Base-by-base conservation (phyloP, 2,113 vertebrate genomes). In the Chloropsis hardwickii region DNA sequence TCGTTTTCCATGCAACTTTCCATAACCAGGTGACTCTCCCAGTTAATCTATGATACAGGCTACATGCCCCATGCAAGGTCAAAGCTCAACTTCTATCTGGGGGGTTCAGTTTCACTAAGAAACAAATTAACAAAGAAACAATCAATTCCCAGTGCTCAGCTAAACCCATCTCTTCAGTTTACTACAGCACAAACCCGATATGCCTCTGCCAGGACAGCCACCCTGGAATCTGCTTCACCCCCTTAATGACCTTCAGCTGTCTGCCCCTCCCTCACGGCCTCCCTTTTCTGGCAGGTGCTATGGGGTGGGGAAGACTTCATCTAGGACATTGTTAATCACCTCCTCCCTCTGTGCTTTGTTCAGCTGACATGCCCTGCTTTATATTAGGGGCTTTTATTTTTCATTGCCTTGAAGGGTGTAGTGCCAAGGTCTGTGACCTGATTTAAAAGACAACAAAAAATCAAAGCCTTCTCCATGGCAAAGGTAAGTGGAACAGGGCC, bases 211-310 rank as follows among this genome's bases (percentile, higher is more conserved):
- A 93, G 94, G 53, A 66, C 45, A 94, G 60, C n/a, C 48, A 81
- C 83, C 60, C 58, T 40, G 51, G 62, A 87, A 83, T 93, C 50
- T 88, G 51, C 73, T 94, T 92, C 71, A 48, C 80, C 28, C 33
- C 83, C 65, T 58, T 96, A 95, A 97, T 92, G 80, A 88, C 78
- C 80, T 96, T 88, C 97, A 96, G 81, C 93, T 97, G 95, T 56
- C 27, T 20, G 33, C 45, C 78, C 33, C 72, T 92, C 81, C 84
- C 79, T 70, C 66, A 31, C 37, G 48, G 70, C 60, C 35, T 58
- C 31, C 11, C 6, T 10, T 64, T 92, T 50, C 91, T 95, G 91
- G 91, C 95, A 95, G 81, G 87, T 90, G 89, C 58, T 93, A 23
- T 37, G 12, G 81, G 94, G 88, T 78, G 64, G n/a, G 66, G 61